Base-by-base conservation (phyloP, 1,140 invertebrate species). In the Habropoda laboriosa region DNA sequence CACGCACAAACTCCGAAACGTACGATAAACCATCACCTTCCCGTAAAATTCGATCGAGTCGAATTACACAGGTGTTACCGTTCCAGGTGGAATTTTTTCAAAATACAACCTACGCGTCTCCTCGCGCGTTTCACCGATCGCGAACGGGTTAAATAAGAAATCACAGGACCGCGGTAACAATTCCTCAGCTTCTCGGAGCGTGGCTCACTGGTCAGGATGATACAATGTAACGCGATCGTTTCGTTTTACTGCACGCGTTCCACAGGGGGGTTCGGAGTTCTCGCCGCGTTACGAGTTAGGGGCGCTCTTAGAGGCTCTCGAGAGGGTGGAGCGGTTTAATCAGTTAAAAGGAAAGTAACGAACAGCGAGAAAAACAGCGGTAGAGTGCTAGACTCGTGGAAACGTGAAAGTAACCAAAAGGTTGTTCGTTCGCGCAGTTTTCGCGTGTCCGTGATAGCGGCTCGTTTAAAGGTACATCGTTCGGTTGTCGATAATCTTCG, bases 21-120 rank as follows among this genome's bases (percentile, higher is more conserved):
- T 63, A 45, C 75, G 60, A 80, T 84, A 76, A 72, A 77, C 60
- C 72, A 55, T 83, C 49, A 35, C 40, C 42, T 47, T 12, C 30
- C 55, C 67, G 67, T 63, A 57, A 73, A 83, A 30, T 55, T 74
- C 40, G 60, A 73, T 61, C 74, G 74, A 35, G 5, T 13, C 18
- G 67, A 86, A 84, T 87, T 83, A 80, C 42, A 78, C 79, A 45
- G n/a, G 49, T 64, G 51, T 42, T 67, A 42, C 45, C 42, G 49
- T 40, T 49, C 30, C 13, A 16, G 4, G 45, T 55, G 72, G 32
- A 74, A n/a, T 60, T 32, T n/a, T n/a, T n/a, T 24, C 35, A 55
- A 76, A 57, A 45, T 57, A 68, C 30, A 13, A 45, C 35, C 30
- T 35, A 60, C 40, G 40, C 30, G 27, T 24, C 0, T 6, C 30